Base-by-base conservation (phyloP, 1,140 invertebrate genomes). In the Ganaspis sp. region DNA sequence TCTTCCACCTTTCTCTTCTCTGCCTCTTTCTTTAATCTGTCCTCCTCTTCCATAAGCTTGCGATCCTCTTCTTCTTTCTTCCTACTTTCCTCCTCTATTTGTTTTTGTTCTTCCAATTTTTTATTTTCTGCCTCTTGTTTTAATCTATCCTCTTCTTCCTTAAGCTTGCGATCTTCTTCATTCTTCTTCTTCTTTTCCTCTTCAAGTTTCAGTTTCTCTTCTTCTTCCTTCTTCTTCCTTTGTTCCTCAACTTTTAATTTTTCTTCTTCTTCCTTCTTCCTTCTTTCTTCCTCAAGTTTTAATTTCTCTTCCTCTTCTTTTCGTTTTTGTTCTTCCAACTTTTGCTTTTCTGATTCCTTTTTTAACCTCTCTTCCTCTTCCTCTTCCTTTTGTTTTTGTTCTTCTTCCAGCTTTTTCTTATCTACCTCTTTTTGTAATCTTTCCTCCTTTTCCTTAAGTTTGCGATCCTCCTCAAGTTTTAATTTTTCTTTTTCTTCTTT, bases 31-130 rank as follows among this genome's bases (percentile, higher is more conserved):
- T 72, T 70, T 3, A 58, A 4, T 64, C 54, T 19, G 6, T 53
- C 40, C 4, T 9, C 40, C 38, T 81, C 58, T 23, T 53, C 58
- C 21, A 26, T 40, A n/a, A n/a, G n/a, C n/a, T n/a, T n/a, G n/a
- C n/a, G n/a, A 4, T 74, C 75, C 19, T 82, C 78, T 73, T 75
- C 58, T 72, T 71, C 58, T 42, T 79, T 72, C 6, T 71, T 71
- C 23, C 23, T 19, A 76, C 19, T 15, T 26, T n/a, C n/a, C n/a
- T n/a, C n/a, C n/a, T n/a, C n/a, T 11, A 73, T 73, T 45, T 75
- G 77, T 49, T 73, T 71, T 42, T 82, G 74, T 82, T 82, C 45
- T 42, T 81, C 69, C 73, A 73, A 64, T 70, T 73, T 37, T 74
- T 64, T 79, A 45, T 49, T 72, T 71, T 77, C 45, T 53, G 58